Evolutionary conservation across 2,888 invertebrate species (phyloP).

Genomic region (Clitarchus hookeri): DNA sequence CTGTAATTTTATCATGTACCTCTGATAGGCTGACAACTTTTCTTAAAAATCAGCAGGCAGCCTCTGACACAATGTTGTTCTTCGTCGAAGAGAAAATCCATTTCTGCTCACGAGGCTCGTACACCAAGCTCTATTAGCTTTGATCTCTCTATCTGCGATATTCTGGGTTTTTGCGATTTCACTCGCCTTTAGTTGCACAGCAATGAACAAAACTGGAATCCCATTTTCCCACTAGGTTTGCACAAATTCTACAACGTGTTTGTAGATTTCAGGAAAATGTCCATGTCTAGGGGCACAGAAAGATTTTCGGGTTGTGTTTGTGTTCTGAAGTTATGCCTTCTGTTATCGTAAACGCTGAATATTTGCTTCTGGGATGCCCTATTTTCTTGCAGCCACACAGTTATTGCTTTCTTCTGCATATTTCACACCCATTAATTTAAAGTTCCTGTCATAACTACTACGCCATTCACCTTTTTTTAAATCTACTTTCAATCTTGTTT

Average conservation of each 20-base stretch:
- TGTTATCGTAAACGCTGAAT: not conserved
- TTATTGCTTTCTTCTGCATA: not conserved
- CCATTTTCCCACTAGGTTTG: not conserved
- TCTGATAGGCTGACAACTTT: slow-evolving; percentile 28
- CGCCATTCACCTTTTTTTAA: not conserved
- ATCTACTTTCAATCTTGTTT: not conserved
- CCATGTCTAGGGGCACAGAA: not conserved
- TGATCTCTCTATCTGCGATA: not conserved
- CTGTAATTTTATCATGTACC: slow-evolving; percentile 26
- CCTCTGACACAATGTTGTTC: no score
- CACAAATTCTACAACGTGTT: not conserved
- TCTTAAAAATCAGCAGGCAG: slow-evolving; percentile 30
- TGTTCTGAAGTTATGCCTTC: not conserved
- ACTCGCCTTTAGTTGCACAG: not conserved
- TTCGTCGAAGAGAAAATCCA: not conserved
- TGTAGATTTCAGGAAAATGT: not conserved
- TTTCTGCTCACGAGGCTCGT: not conserved
- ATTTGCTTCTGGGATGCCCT: not conserved
- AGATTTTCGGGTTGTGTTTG: not conserved
- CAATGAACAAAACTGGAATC: not conserved
- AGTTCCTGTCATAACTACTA: not conserved
- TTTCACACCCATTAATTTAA: not conserved
- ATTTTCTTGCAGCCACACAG: not conserved
- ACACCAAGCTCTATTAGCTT: not conserved
- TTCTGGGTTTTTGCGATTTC: not conserved